Percentiles rank a stretch among this genome's conserved stretches.
Evolutionary conservation across 2,888 invertebrate genomes (phyloP).

Genomic region (Trichopria drosophilae): DNA sequence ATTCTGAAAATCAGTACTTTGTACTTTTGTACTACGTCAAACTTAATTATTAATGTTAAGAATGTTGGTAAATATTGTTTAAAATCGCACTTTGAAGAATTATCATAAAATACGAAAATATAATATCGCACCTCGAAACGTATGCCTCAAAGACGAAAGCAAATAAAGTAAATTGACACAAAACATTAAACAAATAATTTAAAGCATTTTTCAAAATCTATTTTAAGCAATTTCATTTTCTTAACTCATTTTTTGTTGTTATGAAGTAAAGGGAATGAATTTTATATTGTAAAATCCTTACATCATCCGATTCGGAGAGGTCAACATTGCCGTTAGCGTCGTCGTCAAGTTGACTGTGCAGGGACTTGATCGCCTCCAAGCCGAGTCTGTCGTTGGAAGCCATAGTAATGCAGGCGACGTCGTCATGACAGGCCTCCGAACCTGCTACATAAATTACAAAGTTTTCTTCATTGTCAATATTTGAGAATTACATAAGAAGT

Average conservation of each 20-base stretch:
- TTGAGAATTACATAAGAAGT: constrained; percentile 13
- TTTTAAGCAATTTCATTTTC: no score
- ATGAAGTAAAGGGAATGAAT: no score
- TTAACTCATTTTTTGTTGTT: no score
- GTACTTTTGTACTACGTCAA: no score
- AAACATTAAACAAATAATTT: constrained; percentile 3
- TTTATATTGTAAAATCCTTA: constrained; percentile 61
- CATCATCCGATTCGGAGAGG: constrained; percentile 95
- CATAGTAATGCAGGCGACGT: constrained; percentile 73
- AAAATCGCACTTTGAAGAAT: no score
- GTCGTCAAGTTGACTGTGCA: constrained; percentile 95
- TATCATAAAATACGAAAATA: no score
- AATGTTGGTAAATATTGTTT: no score
- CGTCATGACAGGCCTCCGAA: constrained; percentile 67
- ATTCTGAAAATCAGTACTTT: no score
- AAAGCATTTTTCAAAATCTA: constrained; percentile 2
- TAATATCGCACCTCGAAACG: no score
- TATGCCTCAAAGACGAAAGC: no score
- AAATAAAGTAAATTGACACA: no score
- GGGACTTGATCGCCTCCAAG: constrained; percentile 87
- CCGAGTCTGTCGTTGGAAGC: constrained; percentile 80
- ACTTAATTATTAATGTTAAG: no score
- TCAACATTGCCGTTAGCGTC: constrained; percentile 98
- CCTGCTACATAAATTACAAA: constrained; percentile 34
- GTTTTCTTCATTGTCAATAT: constrained; percentile 14